Evolutionary conservation across 2,113 vertebrate genomes (phyloP), one percentile per base, ranked within the genome.

Genomic region (Diphyllodes magnificus): DNA sequence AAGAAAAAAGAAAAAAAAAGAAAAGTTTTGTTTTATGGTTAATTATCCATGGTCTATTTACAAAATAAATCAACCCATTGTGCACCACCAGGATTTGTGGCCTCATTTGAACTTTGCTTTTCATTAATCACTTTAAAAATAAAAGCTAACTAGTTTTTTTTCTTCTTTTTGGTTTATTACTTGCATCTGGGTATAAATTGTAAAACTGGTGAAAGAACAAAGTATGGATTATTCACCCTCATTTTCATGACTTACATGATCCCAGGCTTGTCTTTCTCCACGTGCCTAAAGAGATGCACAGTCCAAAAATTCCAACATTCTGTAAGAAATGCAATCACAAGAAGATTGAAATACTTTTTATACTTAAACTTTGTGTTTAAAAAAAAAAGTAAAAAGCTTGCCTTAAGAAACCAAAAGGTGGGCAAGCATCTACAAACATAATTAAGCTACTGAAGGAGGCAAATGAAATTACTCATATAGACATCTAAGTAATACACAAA

Each of bases 31-130:
- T 96, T 98, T 98, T 98, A 97, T 90, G 92, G 95, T 98, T 98
- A 98, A 98, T 98, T 97, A 98, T 96, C 97, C 96, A 95, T 96
- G 95, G 96, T 97, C 93, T 97, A 95, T 95, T 97, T 97, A 97
- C 96, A 98, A 98, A 97, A 97, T 97, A 97, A 98, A 97, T 97
- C 96, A 96, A 98, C 96, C 89, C 93, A 98, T 97, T 98, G 96
- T 97, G 91, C 93, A 97, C 96, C 91, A 97, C 82, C 75, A 97
- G 92, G 92, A 97, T 97, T 97, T 97, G 93, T 93, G 96, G 96
- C 96, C 97, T 96, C 94, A 97, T 95, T 80, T 98, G 97, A 97
- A 97, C 97, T 97, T 97, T 93, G 93, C 82, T 98, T 98, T 96
- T 96, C 94, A 97, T 97, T 97, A 97, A 96, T 96, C 93, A 97